Evolutionary conservation across 2,888 invertebrate genomes (phyloP).

Genomic region (Leptodirus hochenwartii): DNA sequence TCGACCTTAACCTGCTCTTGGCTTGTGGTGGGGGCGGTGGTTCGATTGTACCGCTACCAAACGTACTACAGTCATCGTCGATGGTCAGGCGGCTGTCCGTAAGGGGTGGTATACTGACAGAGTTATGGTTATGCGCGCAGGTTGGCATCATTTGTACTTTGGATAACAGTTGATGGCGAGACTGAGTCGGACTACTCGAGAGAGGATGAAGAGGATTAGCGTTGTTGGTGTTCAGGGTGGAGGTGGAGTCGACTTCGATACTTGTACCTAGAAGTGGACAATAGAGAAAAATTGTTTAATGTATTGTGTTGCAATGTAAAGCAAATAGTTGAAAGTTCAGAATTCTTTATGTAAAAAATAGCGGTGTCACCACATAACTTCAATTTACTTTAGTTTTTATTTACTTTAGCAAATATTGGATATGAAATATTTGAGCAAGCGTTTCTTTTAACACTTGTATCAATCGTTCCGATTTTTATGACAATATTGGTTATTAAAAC

Average conservation of each 20-base stretch:
- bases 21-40: constrained; percentile 15
- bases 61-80: constrained; percentile 27
- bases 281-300: background rate
- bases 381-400: no score
- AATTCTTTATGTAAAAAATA: no score
- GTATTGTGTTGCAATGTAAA: background rate
- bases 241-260: constrained; percentile 34
- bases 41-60: constrained; percentile 24
- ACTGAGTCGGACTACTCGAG: constrained; percentile 30
- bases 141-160: no score
- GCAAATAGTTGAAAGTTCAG: no score
- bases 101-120: constrained; percentile 32
- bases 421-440: no score
- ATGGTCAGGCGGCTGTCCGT: constrained; percentile 30
- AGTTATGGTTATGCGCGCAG: constrained; percentile 28
- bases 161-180: constrained; percentile 15
- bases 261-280: constrained; percentile 23
- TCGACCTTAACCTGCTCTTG: constrained; percentile 19
- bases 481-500: background rate
- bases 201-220: no score
- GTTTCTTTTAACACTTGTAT: no score
- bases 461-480: no score
- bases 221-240: constrained; percentile 36
- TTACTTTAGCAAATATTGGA: no score
- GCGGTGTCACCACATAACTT: no score